Base-by-base conservation (phyloP, 2,888 invertebrate species). In the Melieria omissa region DNA sequence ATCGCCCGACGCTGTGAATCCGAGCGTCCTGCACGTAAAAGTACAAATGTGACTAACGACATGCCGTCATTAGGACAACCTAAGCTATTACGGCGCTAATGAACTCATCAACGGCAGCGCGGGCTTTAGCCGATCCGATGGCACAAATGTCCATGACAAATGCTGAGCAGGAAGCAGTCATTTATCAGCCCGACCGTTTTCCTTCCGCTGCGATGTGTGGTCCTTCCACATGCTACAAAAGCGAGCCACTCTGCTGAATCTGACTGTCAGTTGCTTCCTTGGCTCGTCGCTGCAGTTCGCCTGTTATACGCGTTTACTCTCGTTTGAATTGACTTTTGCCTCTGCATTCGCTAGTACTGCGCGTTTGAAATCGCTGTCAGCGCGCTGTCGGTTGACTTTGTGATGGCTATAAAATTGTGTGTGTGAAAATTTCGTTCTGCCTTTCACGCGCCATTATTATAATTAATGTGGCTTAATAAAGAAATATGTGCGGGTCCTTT, bases 401-500 rank as follows among this genome's bases (percentile, higher is more conserved):
- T 70, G 29, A 29, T 29, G 29, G 29, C 29, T 29, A 29, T 29
- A 29, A 29, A 29, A 29, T 29, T 29, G 29, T 74, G 71, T 64
- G 63, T 72, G 63, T 68, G 66, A 70, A 71, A 70, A 75, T 79
- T 80, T 79, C 83, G 81, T 75, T 74, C 70, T 75, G 73, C 75
- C 75, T 76, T 77, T 72, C 80, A 75, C 74, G 79, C 79, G 76
- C 80, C 81, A 82, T 82, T 82, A 82, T 80, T 82, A 80, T 82
- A 83, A 83, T 82, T 83, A 83, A 82, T 83, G 82, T 80, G 82
- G 79, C 83, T 82, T 82, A 83, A 82, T 83, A 81, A 83, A 82
- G 83, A 82, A 81, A 78, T 83, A 82, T 82, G 82, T 80, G 29
- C 29, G 29, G 29, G 29, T 29, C 2, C 29, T 29, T 29, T 29